Percentiles rank a stretch among this genome's conserved stretches.
These are phyloP conservation scores for Nannoperca australis DNA, from an alignment of 2,797 vertebrate genomes.

Conservation along the genomic window DNA sequence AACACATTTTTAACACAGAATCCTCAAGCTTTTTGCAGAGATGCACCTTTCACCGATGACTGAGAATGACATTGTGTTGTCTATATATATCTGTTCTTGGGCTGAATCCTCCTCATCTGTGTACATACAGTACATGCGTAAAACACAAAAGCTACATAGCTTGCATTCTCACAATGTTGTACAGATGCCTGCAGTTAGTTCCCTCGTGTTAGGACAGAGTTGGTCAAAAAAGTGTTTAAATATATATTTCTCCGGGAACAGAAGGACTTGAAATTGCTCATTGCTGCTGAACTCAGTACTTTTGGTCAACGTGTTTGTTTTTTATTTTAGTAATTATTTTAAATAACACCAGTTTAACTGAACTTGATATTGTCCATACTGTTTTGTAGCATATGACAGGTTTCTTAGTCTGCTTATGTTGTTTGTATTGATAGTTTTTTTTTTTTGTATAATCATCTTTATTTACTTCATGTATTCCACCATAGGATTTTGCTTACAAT, in stretches of 20 bases:
- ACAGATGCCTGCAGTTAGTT: background rate
- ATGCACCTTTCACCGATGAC: constrained; percentile 16
- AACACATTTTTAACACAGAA: background rate
- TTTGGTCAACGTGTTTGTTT: background rate
- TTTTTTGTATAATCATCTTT: too few relatives aligned
- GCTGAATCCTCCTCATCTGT: background rate
- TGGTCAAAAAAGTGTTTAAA: background rate
- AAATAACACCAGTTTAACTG: background rate
- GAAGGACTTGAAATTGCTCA: constrained; percentile 3
- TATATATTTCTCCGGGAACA: background rate
- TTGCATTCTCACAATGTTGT: background rate
- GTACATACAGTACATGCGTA: background rate
- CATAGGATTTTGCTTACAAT: too few relatives aligned
- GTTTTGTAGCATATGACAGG: background rate
- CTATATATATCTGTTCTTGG: background rate
- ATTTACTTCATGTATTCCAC: too few relatives aligned
- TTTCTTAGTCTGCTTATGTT: background rate
- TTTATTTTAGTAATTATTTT: background rate
- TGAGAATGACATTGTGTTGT: background rate
- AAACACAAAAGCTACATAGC: background rate
- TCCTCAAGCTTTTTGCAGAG: background rate
- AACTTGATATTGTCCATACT: background rate
- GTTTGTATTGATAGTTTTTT: background rate
- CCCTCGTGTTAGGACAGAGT: background rate
- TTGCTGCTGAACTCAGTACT: background rate